Evolutionary conservation across 2,113 vertebrate species (phyloP), one percentile per base, ranked within the genome.

Genomic region (Narcine bancroftii): DNA sequence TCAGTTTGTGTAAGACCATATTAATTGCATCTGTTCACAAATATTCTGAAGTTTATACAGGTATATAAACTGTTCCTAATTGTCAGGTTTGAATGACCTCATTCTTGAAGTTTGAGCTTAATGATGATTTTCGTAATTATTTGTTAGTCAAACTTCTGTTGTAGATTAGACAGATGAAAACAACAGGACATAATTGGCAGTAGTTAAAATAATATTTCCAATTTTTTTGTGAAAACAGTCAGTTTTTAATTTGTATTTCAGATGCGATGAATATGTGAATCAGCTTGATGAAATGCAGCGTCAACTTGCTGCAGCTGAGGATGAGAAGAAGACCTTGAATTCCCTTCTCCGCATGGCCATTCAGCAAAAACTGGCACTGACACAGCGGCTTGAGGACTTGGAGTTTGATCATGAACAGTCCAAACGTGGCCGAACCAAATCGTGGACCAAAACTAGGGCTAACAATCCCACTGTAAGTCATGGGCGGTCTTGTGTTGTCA

Each of bases 261-360:
- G 98, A 75, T 99, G 99, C 60, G 99, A 99, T 0, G 99, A 99
- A 39, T 99, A 99, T 0, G 98, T 99, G 93, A 98, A 97, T 0
- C 99, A 99, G 96, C 94, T 99, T 95, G 99, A 99, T 1, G 98
- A 97, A 94, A 99, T 99, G 99, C 99, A 99, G 96, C 95, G 98
- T 93, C 99, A 99, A 94, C 96, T 99, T 39, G 97, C 98, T 0
- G 99, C 98, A 0, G 98, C 99, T 0, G 99, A 99, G 95, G 99
- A 99, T 0, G 99, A 99, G 95, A 99, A 99, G 97, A 99, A 99
- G 95, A 99, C 99, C 0, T 96, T 99, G 75, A 99, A 99, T 95
- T 99, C 98, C 0, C 95, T 99, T 94, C 96, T 99, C 81, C 97
- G 98, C 5, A 99, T 99, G 98, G 98, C 98, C 56, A 99, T 99